A percentile compares a stretch with the other conserved stretches of the same genome.
Evolutionary conservation across 1,140 invertebrate species (phyloP).

Genomic region (Heliconius himera): DNA sequence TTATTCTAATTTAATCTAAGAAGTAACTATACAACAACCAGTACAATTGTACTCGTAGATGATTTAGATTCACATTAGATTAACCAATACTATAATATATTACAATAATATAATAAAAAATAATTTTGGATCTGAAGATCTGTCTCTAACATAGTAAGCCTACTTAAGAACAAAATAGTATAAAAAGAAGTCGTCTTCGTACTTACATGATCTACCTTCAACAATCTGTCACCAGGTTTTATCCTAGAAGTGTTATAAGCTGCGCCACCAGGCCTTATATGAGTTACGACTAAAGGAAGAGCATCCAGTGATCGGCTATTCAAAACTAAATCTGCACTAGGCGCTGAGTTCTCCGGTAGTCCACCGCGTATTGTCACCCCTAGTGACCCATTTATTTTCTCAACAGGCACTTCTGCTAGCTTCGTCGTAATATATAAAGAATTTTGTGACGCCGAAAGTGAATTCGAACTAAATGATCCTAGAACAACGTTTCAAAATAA

Average conservation of each 20-base stretch:
- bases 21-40: not conserved
- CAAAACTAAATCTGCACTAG: conserved; percentile 66
- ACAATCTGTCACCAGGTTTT: conserved; percentile 93
- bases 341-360: conserved; percentile 79
- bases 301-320: conserved; percentile 78
- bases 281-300: conserved; percentile 92
- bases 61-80: not conserved
- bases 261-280: conserved; percentile 93
- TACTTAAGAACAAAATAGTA: too few relatives aligned
- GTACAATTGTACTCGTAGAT: not conserved
- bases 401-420: conserved; percentile 88
- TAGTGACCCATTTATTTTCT: conserved; percentile 92
- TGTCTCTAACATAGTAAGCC: too few relatives aligned
- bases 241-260: conserved; percentile 90
- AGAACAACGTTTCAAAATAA: conserved; percentile 12
- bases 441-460: conserved; percentile 82
- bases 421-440: conserved; percentile 87
- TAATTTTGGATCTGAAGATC: too few relatives aligned
- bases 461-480: conserved; percentile 25
- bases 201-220: conserved; percentile 92
- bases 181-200: not conserved
- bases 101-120: too few relatives aligned
- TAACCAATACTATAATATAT: too few relatives aligned
- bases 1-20: not conserved
- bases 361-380: conserved; percentile 94